Evolutionary conservation across 2,888 invertebrate genomes (phyloP).

Genomic region (Griposia aprilina): DNA sequence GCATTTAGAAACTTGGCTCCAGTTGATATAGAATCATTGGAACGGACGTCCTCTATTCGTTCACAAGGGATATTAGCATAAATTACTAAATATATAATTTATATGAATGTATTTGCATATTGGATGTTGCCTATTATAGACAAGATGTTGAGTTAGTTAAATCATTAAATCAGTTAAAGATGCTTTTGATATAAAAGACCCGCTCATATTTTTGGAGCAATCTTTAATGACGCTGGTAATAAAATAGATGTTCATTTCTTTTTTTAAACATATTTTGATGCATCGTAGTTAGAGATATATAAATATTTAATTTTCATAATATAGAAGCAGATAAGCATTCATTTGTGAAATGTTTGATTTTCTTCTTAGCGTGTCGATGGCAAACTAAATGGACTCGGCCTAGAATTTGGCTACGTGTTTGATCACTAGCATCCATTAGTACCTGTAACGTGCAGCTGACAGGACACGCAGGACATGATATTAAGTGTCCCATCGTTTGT

Average conservation of each 20-base stretch:
- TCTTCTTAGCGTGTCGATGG: no score
- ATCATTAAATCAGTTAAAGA: conserved; percentile 53
- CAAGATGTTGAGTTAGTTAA: conserved; percentile 54
- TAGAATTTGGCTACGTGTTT: no score
- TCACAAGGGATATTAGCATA: conserved; percentile 79
- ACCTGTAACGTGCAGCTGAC: no score
- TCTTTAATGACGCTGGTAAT: conserved; percentile 30
- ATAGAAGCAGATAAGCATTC: conserved; percentile 15
- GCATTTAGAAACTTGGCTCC: conserved; percentile 61
- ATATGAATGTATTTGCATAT: conserved; percentile 67
- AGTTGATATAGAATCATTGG: conserved; percentile 65
- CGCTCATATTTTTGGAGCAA: conserved; percentile 33
- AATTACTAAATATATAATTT: conserved; percentile 67
- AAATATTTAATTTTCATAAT: conserved; percentile 55
- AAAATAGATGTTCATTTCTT: conserved; percentile 38
- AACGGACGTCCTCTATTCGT: conserved; percentile 85
- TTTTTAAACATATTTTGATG: conserved; percentile 13
- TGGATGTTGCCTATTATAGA: conserved; percentile 59
- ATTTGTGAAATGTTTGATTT: conserved; percentile 40
- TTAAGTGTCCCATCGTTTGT: no score
- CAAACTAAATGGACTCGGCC: no score
- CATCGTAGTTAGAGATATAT: conserved; percentile 12
- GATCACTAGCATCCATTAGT: no score
- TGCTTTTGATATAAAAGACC: conserved; percentile 45
- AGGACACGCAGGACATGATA: no score